These are phyloP conservation scores for Geotrypetes seraphini DNA, from an alignment of 2,797 vertebrate species.

Conservation along the genomic window DNA sequence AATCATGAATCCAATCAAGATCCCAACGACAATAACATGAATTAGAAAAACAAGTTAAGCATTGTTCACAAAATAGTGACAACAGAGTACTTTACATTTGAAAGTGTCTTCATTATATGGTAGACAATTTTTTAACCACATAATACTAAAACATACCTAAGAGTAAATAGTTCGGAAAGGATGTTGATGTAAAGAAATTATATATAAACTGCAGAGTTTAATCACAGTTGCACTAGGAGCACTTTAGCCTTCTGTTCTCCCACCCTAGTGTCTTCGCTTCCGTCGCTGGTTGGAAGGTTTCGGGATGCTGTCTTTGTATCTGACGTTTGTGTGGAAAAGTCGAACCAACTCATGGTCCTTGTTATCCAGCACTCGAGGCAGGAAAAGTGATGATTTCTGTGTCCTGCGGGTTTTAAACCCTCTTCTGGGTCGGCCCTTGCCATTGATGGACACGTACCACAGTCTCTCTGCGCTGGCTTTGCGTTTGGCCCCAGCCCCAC, in stretches of 20 bases:
- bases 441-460: slow-evolving; percentile 93
- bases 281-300: slow-evolving; percentile 31
- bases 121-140: slow-evolving; percentile 6
- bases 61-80: slow-evolving; percentile 2
- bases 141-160: slow-evolving; percentile 28
- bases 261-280: slow-evolving; percentile 38
- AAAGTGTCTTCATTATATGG: slow-evolving; percentile 3
- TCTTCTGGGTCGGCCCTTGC: slow-evolving; percentile 87
- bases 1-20: too few relatives aligned
- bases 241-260: neutral
- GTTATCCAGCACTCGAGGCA: slow-evolving; percentile 84
- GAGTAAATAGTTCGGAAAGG: neutral
- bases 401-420: slow-evolving; percentile 90
- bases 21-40: too few relatives aligned
- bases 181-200: neutral
- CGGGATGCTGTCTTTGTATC: slow-evolving; percentile 27
- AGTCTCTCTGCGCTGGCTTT: slow-evolving; percentile 71
- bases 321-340: slow-evolving; percentile 53
- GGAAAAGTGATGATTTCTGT: slow-evolving; percentile 90
- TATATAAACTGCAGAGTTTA: neutral
- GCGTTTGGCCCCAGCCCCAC: slow-evolving; percentile 39
- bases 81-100: slow-evolving; percentile 16
- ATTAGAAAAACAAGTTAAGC: neutral
- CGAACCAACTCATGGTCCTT: slow-evolving; percentile 86
- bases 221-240: slow-evolving; percentile 4